phyloP scores from a whole-genome alignment of 1,140 invertebrate species.

The Cylas formicarius region DNA sequence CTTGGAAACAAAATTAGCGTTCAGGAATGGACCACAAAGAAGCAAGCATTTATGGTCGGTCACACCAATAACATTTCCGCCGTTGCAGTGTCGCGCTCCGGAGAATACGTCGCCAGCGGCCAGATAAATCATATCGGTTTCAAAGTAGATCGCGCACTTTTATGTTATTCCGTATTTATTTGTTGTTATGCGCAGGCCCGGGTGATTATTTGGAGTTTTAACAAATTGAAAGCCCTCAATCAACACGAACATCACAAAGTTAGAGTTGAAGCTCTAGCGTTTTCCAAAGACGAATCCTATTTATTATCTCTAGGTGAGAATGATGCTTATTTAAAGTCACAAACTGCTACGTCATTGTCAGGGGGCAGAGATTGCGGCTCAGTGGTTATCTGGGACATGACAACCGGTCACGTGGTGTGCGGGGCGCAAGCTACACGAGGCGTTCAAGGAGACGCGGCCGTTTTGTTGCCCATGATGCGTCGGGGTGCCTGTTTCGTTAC shows the following conservation, averaged over 20 bases:
- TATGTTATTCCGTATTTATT: constrained; percentile 5
- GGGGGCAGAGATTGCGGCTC: constrained; percentile 84
- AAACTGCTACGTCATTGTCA: background rate
- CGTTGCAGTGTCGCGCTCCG: constrained; percentile 64
- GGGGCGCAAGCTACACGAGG: constrained; percentile 57
- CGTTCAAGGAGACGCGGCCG: constrained; percentile 58
- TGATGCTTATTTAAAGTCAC: background rate
- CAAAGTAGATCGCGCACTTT: constrained; percentile 50
- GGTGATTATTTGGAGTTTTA: constrained; percentile 83
- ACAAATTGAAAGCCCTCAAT: constrained; percentile 51
- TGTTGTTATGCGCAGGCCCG: constrained; percentile 50
- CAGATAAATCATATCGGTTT: constrained; percentile 87
- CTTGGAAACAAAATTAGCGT: constrained; percentile 79
- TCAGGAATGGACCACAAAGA: constrained; percentile 61
- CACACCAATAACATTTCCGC: constrained; percentile 80
- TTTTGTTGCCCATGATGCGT: constrained; percentile 49
- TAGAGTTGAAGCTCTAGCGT: constrained; percentile 72
- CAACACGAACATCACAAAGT: constrained; percentile 79
- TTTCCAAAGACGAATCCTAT: constrained; percentile 72
- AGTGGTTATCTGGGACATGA: constrained; percentile 67
- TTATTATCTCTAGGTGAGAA: constrained; percentile 59
- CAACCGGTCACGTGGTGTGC: constrained; percentile 55
- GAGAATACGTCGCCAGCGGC: constrained; percentile 77
- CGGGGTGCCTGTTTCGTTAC: constrained; percentile 58
- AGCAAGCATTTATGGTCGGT: constrained; percentile 71